Evolutionary conservation across 2,113 vertebrate species (phyloP).

Genomic region (Sphyrna mokarran): DNA sequence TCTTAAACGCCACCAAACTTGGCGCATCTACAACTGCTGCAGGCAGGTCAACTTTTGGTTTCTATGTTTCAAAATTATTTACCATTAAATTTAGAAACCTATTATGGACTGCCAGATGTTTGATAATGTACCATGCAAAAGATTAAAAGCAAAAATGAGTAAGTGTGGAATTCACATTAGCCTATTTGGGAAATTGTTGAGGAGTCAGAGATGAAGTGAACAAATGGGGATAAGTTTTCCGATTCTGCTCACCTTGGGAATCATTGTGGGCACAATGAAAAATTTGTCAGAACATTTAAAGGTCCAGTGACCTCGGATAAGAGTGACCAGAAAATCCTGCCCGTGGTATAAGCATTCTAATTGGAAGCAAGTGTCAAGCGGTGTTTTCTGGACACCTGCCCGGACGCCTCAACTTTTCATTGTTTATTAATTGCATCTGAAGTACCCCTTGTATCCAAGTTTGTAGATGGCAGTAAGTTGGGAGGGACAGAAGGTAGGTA

Average conservation of each 20-base stretch:
- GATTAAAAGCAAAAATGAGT: neutral
- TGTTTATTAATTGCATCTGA: neutral
- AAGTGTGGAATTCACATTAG: neutral
- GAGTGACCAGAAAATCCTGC: too few relatives aligned
- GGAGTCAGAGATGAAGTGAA: neutral
- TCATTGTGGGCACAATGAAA: too few relatives aligned
- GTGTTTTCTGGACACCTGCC: neutral
- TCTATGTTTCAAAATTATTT: too few relatives aligned
- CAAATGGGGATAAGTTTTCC: neutral
- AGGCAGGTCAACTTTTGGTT: too few relatives aligned
- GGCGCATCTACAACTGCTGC: too few relatives aligned
- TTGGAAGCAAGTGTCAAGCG: neutral
- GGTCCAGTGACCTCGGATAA: too few relatives aligned
- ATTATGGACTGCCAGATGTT: neutral
- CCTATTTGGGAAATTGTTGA: neutral
- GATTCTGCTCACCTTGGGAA: too few relatives aligned
- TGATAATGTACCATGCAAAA: neutral
- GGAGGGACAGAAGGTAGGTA: neutral
- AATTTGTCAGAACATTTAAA: too few relatives aligned
- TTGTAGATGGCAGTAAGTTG: neutral
- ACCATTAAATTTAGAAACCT: neutral
- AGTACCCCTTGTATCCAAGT: neutral
- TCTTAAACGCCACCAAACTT: too few relatives aligned
- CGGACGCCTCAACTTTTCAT: neutral
- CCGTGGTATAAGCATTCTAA: neutral